A percentile compares a stretch with the other conserved stretches of the same genome.
These are phyloP conservation scores for Heliconius hortense DNA, from an alignment of 2,888 invertebrate species.

Conservation along the genomic window DNA sequence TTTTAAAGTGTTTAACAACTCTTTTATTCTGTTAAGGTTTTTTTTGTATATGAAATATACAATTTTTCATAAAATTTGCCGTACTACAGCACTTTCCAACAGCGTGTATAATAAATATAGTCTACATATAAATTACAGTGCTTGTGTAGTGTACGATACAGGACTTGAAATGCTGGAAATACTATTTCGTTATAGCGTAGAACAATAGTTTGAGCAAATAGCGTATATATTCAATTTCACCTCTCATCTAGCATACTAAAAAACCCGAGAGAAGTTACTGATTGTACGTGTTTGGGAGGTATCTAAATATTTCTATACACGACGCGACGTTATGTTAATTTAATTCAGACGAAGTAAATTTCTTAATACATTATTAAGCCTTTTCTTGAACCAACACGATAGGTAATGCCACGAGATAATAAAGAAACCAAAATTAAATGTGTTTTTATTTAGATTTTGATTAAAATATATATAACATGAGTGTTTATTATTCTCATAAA, in stretches of 20 bases:
- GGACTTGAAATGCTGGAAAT: constrained; percentile 21
- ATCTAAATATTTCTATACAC: background rate
- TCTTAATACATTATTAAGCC: no score
- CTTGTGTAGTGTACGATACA: constrained; percentile 25
- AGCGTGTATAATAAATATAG: constrained; percentile 33
- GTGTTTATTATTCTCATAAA: no score
- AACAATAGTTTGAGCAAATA: constrained; percentile 2
- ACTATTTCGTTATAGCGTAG: constrained; percentile 11
- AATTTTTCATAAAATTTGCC: background rate
- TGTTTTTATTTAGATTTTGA: no score
- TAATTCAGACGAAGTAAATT: background rate
- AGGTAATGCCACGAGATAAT: no score
- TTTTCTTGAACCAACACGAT: no score
- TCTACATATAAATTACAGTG: constrained; percentile 28
- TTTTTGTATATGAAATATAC: background rate
- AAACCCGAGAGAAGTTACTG: background rate
- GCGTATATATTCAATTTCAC: constrained; percentile 9
- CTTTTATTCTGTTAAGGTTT: background rate
- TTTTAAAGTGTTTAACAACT: background rate
- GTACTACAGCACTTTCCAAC: background rate
- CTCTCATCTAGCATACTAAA: background rate
- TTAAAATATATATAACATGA: no score
- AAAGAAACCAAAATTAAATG: no score
- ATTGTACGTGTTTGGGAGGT: background rate
- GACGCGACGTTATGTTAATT: background rate